These are phyloP conservation scores for Pelmatolapia mariae DNA, from an alignment of 2,113 vertebrate species.

Conservation along the genomic window DNA sequence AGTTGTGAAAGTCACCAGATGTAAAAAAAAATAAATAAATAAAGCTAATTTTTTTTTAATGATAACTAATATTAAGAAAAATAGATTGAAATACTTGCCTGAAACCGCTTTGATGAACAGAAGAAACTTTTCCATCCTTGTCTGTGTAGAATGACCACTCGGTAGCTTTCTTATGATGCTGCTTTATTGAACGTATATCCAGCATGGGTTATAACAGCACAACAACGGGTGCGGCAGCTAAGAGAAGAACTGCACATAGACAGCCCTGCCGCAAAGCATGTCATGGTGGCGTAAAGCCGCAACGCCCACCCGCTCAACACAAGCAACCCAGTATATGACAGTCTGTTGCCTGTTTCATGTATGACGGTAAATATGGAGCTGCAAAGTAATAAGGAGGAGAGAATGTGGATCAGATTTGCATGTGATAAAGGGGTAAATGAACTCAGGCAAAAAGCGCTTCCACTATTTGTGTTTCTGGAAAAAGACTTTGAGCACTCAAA, in stretches of 20 bases:
- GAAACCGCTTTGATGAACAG: fast-evolving
- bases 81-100: background rate
- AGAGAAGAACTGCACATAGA: too few relatives aligned
- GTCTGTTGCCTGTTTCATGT: background rate
- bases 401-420: background rate
- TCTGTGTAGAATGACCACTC: too few relatives aligned
- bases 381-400: background rate
- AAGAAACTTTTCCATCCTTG: background rate
- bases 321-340: too few relatives aligned
- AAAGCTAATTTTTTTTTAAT: background rate
- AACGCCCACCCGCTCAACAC: too few relatives aligned
- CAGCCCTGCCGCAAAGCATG: too few relatives aligned
- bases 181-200: too few relatives aligned
- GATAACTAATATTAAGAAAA: background rate
- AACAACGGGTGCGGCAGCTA: too few relatives aligned
- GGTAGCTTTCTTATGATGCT: too few relatives aligned
- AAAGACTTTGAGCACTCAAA: too few relatives aligned
- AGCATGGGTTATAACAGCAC: too few relatives aligned
- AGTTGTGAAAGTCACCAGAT: background rate
- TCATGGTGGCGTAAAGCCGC: too few relatives aligned
- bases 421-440: background rate
- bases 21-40: fast-evolving
- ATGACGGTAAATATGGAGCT: background rate
- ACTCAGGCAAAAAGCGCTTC: background rate
- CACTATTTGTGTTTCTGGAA: too few relatives aligned